phyloP scores from a whole-genome alignment of 2,797 vertebrate genomes.

The Pantherophis alleghaniensis region DNA sequence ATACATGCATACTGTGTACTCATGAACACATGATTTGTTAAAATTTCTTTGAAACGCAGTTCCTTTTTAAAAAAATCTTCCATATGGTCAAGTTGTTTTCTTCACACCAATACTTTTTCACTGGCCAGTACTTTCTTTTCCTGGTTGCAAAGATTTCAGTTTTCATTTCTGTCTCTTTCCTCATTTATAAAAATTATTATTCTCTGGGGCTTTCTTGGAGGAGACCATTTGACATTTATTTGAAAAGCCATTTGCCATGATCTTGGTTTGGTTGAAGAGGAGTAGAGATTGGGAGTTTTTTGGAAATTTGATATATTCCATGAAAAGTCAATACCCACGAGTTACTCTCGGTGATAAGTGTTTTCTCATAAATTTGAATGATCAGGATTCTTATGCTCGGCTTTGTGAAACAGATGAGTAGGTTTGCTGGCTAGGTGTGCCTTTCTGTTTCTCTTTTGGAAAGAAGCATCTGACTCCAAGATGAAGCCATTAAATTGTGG shows the following conservation, averaged over 20 bases:
- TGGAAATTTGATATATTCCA: not conserved
- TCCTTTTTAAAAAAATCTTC: not conserved
- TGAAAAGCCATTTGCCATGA: not conserved
- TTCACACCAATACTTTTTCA: not conserved
- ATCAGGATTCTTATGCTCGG: not conserved
- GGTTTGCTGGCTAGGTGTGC: not conserved
- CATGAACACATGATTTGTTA: not conserved
- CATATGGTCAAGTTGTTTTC: not conserved
- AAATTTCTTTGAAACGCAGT: not conserved
- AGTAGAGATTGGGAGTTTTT: not conserved
- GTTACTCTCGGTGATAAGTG: not conserved
- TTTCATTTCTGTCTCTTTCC: not conserved
- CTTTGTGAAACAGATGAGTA: constrained; percentile 21
- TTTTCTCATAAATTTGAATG: constrained; percentile 6
- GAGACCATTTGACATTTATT: not conserved
- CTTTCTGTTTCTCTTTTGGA: not conserved
- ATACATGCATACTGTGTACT: not conserved
- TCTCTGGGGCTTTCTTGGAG: not conserved
- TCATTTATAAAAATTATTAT: not conserved
- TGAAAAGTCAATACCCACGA: not conserved
- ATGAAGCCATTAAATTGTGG: not conserved
- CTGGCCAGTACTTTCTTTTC: not conserved
- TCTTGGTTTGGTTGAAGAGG: not conserved
- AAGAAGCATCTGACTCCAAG: not conserved
- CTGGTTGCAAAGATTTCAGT: not conserved